phyloP scores from a whole-genome alignment of 2,888 invertebrate genomes.

The Steinernema hermaphroditum region DNA sequence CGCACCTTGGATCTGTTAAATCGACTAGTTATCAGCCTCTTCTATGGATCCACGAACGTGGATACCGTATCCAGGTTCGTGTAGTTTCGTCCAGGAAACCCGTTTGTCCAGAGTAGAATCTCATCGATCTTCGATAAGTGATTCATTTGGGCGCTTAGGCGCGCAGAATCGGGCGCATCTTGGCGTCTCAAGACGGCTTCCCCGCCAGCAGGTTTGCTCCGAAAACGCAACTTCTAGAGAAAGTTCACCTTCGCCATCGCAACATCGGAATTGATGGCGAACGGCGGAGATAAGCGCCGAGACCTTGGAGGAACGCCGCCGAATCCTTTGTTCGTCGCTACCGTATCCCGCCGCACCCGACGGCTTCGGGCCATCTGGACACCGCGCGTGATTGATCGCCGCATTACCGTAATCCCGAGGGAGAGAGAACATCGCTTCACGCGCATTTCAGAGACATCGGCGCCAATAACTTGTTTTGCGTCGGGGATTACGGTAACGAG shows the following conservation, averaged over 20 bases:
- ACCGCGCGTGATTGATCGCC: conserved; percentile 23
- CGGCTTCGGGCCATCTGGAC: conserved; percentile 18
- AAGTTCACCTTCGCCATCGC: not conserved
- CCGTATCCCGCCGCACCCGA: conserved; percentile 22
- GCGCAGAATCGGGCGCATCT: not conserved
- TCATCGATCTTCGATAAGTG: too few relatives aligned
- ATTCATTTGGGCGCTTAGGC: too few relatives aligned
- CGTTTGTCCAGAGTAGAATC: too few relatives aligned
- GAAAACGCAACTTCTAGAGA: too few relatives aligned
- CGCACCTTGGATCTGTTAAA: too few relatives aligned
- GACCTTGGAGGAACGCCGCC: not conserved
- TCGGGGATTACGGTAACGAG: conserved; percentile 7
- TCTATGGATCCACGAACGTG: too few relatives aligned
- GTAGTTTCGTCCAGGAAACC: too few relatives aligned
- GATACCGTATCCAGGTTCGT: too few relatives aligned
- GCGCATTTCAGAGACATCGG: conserved; percentile 2
- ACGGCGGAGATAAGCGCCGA: not conserved
- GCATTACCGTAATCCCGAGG: conserved; percentile 28
- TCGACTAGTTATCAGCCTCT: too few relatives aligned
- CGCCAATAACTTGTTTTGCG: conserved; percentile 9
- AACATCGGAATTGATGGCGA: conserved; percentile 17
- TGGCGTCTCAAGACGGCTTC: not conserved
- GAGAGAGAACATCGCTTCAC: conserved; percentile 21
- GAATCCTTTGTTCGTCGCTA: conserved; percentile 16
- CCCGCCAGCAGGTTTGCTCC: not conserved